Percentiles rank a stretch among this genome's conserved stretches.
phyloP scores from a whole-genome alignment of 2,797 vertebrate species.

The Trichosurus vulpecula region DNA sequence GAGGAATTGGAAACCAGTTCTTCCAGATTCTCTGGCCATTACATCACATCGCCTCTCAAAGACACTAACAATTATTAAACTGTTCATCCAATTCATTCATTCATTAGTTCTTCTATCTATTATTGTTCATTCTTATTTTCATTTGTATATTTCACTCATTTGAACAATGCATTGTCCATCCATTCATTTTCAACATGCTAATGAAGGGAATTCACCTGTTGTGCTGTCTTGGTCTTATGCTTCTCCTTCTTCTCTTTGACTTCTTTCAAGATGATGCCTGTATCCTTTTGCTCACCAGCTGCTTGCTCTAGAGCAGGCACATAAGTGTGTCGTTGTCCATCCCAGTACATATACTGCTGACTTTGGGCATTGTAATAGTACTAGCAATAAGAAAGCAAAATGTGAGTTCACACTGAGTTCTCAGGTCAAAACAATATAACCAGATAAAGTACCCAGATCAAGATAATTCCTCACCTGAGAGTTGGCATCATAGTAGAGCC shows the following conservation, averaged over 20 bases:
- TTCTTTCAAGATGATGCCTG: slow-evolving; percentile 76
- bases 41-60: no score
- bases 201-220: slow-evolving; percentile 86
- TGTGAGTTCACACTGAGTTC: neutral
- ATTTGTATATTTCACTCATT: no score
- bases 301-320: slow-evolving; percentile 87
- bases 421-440: neutral
- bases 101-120: no score
- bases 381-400: slow-evolving; percentile 76
- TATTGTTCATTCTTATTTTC: no score
- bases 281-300: slow-evolving; percentile 79
- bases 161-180: no score
- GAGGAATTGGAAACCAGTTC: neutral
- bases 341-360: slow-evolving; percentile 95
- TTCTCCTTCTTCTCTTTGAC: slow-evolving; percentile 94
- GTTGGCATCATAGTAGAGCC: slow-evolving; percentile 93
- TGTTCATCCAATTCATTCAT: no score
- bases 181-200: no score
- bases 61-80: no score
- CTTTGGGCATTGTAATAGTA: slow-evolving; percentile 93
- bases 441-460: neutral
- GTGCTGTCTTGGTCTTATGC: slow-evolving; percentile 93
- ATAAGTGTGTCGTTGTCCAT: slow-evolving; percentile 90
- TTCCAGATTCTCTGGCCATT: no score
- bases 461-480: slow-evolving; percentile 86